Evolutionary conservation across 2,113 vertebrate genomes (phyloP), one percentile per base, ranked within the genome.

Genomic region (Barbus barbus): DNA sequence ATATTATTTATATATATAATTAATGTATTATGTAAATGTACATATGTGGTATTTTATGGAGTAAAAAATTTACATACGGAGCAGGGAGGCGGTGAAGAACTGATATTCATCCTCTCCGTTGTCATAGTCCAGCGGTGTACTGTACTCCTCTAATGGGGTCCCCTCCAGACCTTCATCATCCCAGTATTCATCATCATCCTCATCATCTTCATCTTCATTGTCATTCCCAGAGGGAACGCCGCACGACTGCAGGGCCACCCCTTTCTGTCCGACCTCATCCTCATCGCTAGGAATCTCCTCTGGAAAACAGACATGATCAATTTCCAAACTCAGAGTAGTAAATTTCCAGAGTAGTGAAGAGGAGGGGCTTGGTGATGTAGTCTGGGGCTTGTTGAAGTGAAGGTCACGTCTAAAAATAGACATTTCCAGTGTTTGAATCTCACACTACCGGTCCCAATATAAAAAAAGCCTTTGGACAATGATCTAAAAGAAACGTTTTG

Each of bases 281-380:
- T 99, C 98, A 76, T 99, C 98, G 1, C 97, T 99, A 0, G 96
- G 94, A 86, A 99, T 97, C 94, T 99, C 98, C 91, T 98, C 98
- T 99, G 92, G 26, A 60, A 85, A 60, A 61, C 28, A 78, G 9
- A 51, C 3, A 60, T 20, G 13, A 51, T 36, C 22, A 46, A 41
- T 73, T 46, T 14, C 41, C 12, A 24, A 16, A 26, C n/a, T 4
- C 56, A 16, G 46, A 20, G 48, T 51, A 5, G 48, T 51, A 18
- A 5, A 51, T 18, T 48, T 41, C 46, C 33, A 58, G 44, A 63
- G 26, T 44, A 87, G 75, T n/a, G 0, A 44, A 44, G 0, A 60
- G 22, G 6, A 60, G 22, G 53, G n/a, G 22, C 24, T 36, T 36
- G 22, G 22, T 22, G 9, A 38, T 8, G 28, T 11, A 14, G 26